phyloP scores from a whole-genome alignment of 2,113 vertebrate genomes.

The Pteropus alecto region DNA sequence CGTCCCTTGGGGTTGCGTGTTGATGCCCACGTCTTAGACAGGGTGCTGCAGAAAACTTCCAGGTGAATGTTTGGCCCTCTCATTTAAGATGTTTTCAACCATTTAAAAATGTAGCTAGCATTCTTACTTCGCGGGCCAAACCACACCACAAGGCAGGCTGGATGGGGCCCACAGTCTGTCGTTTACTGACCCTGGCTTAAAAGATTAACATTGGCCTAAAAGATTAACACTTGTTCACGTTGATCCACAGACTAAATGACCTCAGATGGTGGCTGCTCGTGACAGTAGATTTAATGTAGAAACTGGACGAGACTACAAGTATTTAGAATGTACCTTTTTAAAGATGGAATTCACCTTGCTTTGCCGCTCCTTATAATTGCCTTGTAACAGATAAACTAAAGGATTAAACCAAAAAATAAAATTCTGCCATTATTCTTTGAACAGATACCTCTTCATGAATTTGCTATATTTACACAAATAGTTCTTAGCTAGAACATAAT shows the following conservation, averaged over 20 bases:
- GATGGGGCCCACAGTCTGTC: background rate
- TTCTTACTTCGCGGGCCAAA: accelerated
- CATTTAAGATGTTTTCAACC: background rate
- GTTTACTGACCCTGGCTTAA: background rate
- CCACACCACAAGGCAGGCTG: background rate
- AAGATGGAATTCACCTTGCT: background rate
- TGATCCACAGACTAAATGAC: accelerated
- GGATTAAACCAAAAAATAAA: background rate
- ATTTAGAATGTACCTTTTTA: background rate
- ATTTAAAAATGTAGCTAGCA: background rate
- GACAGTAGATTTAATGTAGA: background rate
- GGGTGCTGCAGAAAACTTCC: background rate
- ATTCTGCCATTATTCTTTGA: background rate
- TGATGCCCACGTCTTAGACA: too few relatives aligned
- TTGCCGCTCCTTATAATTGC: background rate
- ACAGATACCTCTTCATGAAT: background rate
- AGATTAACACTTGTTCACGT: background rate
- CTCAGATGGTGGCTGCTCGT: background rate
- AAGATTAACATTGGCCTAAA: background rate
- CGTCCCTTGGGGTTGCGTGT: too few relatives aligned
- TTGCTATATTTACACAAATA: background rate
- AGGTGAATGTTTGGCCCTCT: background rate
- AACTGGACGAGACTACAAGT: background rate
- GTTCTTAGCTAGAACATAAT: background rate
- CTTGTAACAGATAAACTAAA: background rate